Evolutionary conservation across 2,113 vertebrate species (phyloP).

Genomic region (Uropsilus gracilis): DNA sequence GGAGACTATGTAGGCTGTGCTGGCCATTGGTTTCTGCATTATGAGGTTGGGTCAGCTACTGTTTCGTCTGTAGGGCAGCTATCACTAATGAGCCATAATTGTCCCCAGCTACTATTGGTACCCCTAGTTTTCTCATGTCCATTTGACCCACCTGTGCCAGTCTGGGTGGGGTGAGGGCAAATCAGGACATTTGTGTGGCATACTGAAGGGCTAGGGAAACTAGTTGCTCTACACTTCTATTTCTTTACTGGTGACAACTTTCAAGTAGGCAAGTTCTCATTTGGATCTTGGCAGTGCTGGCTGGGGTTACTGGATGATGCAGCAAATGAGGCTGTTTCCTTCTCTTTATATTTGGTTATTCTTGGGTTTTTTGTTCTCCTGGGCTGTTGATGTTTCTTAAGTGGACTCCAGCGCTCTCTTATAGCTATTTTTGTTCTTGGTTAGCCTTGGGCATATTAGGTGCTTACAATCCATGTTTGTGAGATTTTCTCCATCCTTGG

Average conservation of each 20-base stretch:
- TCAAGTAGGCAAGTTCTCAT: not conserved
- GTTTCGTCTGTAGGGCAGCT: not conserved
- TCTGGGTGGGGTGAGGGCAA: not conserved
- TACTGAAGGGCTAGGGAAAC: not conserved
- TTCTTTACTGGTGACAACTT: not conserved
- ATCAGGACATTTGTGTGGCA: not conserved
- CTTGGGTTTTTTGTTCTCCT: not conserved
- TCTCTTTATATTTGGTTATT: not conserved
- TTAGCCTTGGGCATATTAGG: not conserved
- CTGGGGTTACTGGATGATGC: not conserved
- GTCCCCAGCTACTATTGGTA: not conserved
- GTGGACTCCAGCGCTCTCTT: not conserved
- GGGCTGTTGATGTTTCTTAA: not conserved
- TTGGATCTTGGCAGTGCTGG: not conserved
- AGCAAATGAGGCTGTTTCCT: not conserved
- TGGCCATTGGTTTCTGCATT: not conserved
- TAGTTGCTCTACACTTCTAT: not conserved
- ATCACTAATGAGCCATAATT: not conserved
- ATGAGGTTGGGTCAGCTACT: not conserved
- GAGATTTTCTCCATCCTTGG: not conserved
- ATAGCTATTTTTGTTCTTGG: not conserved
- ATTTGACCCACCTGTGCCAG: not conserved
- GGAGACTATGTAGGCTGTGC: not conserved
- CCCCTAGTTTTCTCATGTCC: not conserved
- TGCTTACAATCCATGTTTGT: not conserved